Base-by-base conservation (phyloP, 2,113 vertebrate genomes). In the Irena cyanogastra region DNA sequence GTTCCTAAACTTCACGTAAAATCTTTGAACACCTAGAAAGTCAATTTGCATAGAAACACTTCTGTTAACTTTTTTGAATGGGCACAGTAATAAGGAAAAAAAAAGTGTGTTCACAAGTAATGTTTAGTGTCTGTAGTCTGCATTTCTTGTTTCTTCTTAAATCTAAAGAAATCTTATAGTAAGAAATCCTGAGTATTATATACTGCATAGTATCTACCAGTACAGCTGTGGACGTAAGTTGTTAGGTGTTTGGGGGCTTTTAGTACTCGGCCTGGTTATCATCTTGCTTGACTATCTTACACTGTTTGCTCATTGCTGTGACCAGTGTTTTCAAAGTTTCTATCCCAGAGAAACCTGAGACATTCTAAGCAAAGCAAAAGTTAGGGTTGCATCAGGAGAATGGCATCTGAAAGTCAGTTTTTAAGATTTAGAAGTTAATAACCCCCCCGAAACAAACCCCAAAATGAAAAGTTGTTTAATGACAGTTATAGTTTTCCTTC, bases 261-360 rank as follows among this genome's bases (percentile, higher is more conserved):
- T 1, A 35, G 31, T 83, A 13, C 14, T 79, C 0, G 0, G 15
- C 18, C 52, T 30, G 10, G 5, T 57, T 60, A 61, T 35, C 14
- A 4, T 63, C 54, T 64, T 69, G 8, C 17, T 63, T 83, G 17
- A 41, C 20, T 57, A 0, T 39, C 13, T 80, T 20, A 28, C 9
- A 35, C 30, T 71, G 10, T 45, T 66, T 22, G 26, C 31, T 49
- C 2, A 3, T 52, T 66, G 37, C 57, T 76, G 39, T 80, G n/a
- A 22, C 42, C 9, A 5, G 11, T 76, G 41, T 75, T 64, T 44
- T 37, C 16, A 18, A 56, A 65, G 23, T 56, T 75, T 39, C 33
- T 66, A 53, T 14, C 18, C 8, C 14, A 63, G 23, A 80, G 49
- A 81, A 39, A 63, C 7, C 7, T 28, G 31, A 44, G 56, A 39